These are phyloP conservation scores for Mustela lutreola DNA, from an alignment of 2,113 vertebrate species.

Conservation along the genomic window DNA sequence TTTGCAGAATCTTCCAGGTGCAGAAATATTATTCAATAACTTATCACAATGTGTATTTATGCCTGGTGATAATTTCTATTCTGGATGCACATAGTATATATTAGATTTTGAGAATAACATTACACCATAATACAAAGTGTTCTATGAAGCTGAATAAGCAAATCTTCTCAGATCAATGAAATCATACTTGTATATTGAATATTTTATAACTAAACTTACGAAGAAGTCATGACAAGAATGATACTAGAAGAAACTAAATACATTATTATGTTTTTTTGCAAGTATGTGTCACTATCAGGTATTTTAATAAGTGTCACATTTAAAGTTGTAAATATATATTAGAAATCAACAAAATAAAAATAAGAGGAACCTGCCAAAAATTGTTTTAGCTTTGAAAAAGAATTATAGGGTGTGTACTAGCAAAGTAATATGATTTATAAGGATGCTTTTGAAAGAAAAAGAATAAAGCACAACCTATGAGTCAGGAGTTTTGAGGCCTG, in stretches of 20 bases:
- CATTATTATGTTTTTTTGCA: not conserved
- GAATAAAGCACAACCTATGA: not conserved
- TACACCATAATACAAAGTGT: not conserved
- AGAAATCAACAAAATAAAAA: not conserved
- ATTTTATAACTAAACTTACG: slow-evolving; percentile 1
- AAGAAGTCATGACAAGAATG: not conserved
- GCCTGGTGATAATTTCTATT: not conserved
- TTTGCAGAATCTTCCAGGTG: not conserved
- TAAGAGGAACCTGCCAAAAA: not conserved
- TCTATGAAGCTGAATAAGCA: not conserved
- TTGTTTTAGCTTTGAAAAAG: not conserved
- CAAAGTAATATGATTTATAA: slow-evolving; percentile 24
- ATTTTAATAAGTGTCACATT: not conserved
- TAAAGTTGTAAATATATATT: not conserved
- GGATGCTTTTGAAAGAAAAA: not conserved
- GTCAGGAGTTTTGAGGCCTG: not conserved
- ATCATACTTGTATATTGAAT: not conserved
- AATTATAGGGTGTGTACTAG: not conserved
- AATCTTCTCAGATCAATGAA: not conserved
- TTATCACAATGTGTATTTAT: not conserved
- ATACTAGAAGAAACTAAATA: not conserved
- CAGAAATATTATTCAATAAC: not conserved
- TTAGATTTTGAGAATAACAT: not conserved
- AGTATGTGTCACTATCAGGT: not conserved
- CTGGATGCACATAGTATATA: not conserved